These are phyloP conservation scores for Octodon degus DNA, from an alignment of 2,113 vertebrate genomes.

Conservation along the genomic window DNA sequence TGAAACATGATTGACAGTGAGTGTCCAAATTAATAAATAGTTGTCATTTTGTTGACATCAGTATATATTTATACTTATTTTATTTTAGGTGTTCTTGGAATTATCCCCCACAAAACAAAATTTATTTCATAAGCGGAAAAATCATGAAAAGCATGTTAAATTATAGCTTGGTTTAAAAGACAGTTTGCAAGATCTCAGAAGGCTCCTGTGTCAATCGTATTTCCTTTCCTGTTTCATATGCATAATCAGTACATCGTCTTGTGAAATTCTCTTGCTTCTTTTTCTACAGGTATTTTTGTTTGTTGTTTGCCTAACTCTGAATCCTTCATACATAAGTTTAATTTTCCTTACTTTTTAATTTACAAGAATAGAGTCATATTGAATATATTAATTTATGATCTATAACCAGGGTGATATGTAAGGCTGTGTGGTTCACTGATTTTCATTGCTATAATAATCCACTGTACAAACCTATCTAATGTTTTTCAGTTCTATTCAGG, in stretches of 20 bases:
- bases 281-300: neutral
- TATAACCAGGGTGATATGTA: neutral
- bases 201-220: neutral
- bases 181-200: neutral
- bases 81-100: neutral
- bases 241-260: neutral
- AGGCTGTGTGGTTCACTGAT: neutral
- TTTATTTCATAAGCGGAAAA: neutral
- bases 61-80: neutral
- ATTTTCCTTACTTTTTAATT: neutral
- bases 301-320: neutral
- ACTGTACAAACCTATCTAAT: neutral
- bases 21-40: too few species aligned
- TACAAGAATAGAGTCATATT: neutral
- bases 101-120: neutral
- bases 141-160: neutral
- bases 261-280: neutral
- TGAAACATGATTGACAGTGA: neutral
- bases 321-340: neutral
- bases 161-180: neutral
- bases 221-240: neutral
- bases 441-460: neutral
- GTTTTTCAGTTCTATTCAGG: neutral
- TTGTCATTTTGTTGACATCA: neutral
- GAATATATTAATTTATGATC: neutral